Base-by-base conservation (phyloP, 2,797 vertebrate species). In the Lacerta agilis region DNA sequence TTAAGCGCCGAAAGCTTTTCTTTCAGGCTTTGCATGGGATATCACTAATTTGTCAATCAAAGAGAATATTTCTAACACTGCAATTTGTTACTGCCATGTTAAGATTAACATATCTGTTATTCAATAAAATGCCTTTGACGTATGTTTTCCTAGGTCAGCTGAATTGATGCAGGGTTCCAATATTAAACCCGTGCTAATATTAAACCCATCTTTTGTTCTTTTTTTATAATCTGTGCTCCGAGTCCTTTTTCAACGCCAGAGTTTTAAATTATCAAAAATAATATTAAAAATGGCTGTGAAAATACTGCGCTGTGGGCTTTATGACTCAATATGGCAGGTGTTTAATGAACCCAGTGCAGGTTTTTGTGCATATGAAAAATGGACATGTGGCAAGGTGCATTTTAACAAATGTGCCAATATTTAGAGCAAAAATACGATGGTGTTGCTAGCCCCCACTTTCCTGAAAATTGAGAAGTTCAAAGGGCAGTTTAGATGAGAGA, bases 11-110 rank as follows among this genome's bases (percentile, higher is more conserved):
- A 79, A 79, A 71, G 43, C 29, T 27, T 23, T 55, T 49, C 13
- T 71, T 79, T 36, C 38, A 83, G 29, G 20, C 66, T 79, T 72
- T 84, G 36, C 29, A 61, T 45, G 20, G 49, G 45, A 77, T 8
- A 72, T 58, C 29, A 79, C 20, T 64, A 72, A 84, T 88, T 72
- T 88, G 87, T 84, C 82, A 72, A 69, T 79, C 49, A 79, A 72
- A 79, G 36, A 71, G 38, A 64, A 72, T 72, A 84, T 61, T 23
- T 18, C 36, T 61, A 88, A 79, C 38, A 79, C 29, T 64, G n/a
- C 23, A 69, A 84, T 88, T 73, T 88, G 77, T 84, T 88, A 79
- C 76, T 73, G 82, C 29, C 29, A 36, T 58, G 55, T 84, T 86
- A 71, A 71, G 66, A 79, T 45, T 79, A 79, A 86, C 79, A 72